Percentiles rank a stretch among this genome's conserved stretches.
Evolutionary conservation across 2,113 vertebrate genomes (phyloP).

Genomic region (Malurus elegans): DNA sequence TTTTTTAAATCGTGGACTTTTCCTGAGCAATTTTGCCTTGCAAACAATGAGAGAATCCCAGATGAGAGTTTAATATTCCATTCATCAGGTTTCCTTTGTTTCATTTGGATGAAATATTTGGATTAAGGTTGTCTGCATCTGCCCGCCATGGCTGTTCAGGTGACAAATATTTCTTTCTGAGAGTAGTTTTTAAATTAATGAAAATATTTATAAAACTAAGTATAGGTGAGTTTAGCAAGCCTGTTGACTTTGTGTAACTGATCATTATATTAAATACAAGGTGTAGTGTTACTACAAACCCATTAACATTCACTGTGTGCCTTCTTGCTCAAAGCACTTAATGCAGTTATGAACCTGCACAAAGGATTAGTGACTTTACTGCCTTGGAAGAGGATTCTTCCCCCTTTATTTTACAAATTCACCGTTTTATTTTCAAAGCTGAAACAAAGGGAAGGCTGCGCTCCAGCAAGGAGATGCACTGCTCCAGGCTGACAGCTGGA

Average conservation of each 20-base stretch:
- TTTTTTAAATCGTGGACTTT: neutral
- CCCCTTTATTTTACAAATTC: neutral
- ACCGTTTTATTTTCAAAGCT: constrained; percentile 9
- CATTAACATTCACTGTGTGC: neutral
- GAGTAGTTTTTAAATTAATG: neutral
- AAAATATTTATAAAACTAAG: constrained; percentile 11
- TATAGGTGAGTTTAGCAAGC: neutral
- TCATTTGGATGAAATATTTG: neutral
- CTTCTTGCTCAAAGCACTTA: neutral
- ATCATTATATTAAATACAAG: constrained; percentile 18
- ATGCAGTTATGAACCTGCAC: neutral
- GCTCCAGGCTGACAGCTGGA: constrained; percentile 33
- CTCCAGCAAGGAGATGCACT: neutral
- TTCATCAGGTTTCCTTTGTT: neutral
- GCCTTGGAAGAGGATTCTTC: neutral
- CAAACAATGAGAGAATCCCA: neutral
- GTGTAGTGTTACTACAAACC: neutral
- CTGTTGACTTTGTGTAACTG: neutral
- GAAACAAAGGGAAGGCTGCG: constrained; percentile 31
- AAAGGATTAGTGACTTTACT: constrained; percentile 11
- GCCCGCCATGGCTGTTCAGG: neutral
- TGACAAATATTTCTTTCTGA: neutral
- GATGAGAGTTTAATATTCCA: neutral
- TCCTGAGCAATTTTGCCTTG: neutral
- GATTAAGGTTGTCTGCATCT: neutral